These are phyloP conservation scores for Zoanthus sociatus DNA, from an alignment of 92 coral and sea anemone species.

Conservation along the genomic window DNA sequence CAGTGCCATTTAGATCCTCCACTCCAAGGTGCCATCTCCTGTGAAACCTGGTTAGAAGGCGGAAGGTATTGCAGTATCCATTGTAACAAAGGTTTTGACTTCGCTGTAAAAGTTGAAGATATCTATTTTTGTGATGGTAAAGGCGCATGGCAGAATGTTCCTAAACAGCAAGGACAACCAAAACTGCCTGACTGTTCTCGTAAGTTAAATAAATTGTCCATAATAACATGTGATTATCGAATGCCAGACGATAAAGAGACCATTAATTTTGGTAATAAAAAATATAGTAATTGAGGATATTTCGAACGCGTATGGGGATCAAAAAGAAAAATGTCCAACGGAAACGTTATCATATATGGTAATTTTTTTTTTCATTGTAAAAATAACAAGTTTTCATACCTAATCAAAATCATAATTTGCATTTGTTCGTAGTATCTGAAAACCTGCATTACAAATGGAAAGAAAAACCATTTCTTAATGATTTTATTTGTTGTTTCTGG, in stretches of 20 bases:
- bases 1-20: slow-evolving; percentile 39
- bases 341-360: background rate
- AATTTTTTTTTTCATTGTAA: no score
- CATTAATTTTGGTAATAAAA: background rate
- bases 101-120: slow-evolving; percentile 10
- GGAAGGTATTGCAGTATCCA: slow-evolving; percentile 34
- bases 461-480: no score
- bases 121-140: slow-evolving; percentile 27
- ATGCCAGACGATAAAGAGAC: background rate
- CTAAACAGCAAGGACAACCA: background rate
- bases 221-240: background rate
- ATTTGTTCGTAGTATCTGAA: no score
- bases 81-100: slow-evolving; percentile 23
- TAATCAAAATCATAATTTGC: no score
- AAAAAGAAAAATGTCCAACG: background rate
- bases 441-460: no score
- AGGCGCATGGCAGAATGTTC: slow-evolving; percentile 38
- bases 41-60: slow-evolving; percentile 42
- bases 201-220: background rate
- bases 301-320: no score
- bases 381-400: no score
- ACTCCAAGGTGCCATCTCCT: slow-evolving; percentile 17
- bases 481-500: no score
- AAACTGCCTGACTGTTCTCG: slow-evolving; percentile 44
- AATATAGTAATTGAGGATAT: no score